Percentiles rank a stretch among this genome's conserved stretches.
phyloP scores from a whole-genome alignment of 2,113 vertebrate genomes.

The Percina caprodes region DNA sequence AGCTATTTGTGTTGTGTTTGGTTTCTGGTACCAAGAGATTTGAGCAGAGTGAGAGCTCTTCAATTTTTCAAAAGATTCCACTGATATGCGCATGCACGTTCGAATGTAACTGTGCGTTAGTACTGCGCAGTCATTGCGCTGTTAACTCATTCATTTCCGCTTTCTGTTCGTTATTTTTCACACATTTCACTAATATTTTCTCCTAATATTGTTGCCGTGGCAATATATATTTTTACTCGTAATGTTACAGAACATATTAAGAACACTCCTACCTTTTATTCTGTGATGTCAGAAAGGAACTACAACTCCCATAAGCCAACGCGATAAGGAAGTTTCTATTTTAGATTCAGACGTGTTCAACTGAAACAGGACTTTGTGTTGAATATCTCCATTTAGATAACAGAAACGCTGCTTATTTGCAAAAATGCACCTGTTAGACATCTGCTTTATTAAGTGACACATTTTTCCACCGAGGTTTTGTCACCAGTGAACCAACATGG shows the following conservation, averaged over 20 bases:
- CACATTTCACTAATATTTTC: neutral
- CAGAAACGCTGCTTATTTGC: neutral
- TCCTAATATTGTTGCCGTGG: rapidly evolving
- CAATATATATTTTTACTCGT: rapidly evolving
- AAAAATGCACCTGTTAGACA: constrained; percentile 39
- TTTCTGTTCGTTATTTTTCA: neutral
- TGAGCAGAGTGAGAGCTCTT: neutral
- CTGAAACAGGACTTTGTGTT: constrained; percentile 32
- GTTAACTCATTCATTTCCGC: rapidly evolving
- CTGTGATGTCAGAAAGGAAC: constrained; percentile 25
- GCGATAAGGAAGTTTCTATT: neutral
- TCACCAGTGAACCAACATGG: constrained; percentile 65
- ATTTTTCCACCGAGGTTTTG: neutral
- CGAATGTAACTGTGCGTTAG: neutral
- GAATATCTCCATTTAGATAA: neutral
- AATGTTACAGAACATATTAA: neutral
- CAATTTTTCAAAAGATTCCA: rapidly evolving
- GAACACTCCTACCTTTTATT: neutral
- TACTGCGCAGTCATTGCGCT: constrained; percentile 7
- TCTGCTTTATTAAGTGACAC: constrained; percentile 17
- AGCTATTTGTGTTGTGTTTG: neutral
- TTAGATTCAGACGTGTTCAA: constrained; percentile 42
- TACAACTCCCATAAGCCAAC: constrained; percentile 67
- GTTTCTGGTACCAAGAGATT: neutral
- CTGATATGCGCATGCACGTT: neutral